Evolutionary conservation across 2,113 vertebrate species (phyloP).

Genomic region (Phodopus roborovskii): DNA sequence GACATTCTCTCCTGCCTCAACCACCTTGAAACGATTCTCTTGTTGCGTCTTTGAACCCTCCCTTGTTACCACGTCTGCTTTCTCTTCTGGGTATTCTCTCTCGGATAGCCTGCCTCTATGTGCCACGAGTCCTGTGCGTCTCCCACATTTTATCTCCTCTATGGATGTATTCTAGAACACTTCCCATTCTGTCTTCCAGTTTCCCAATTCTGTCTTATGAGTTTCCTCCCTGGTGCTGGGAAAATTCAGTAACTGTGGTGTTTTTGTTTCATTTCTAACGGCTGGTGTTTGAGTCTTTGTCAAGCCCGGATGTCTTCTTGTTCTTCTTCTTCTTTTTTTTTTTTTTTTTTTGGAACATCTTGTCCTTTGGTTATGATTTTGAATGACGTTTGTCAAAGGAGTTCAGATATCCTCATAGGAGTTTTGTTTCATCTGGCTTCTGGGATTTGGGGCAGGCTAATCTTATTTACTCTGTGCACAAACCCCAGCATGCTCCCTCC

Average conservation of each 20-base stretch:
- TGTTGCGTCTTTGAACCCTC: background rate
- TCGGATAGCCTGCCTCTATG: rapidly evolving
- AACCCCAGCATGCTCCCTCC: background rate
- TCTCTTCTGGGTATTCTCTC: background rate
- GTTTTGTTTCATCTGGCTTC: background rate
- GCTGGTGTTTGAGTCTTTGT: background rate
- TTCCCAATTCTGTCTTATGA: background rate
- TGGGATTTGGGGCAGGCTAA: rapidly evolving
- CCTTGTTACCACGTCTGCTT: too few relatives aligned
- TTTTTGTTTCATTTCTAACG: background rate
- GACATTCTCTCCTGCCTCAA: background rate
- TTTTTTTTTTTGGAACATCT: background rate
- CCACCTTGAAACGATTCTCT: background rate
- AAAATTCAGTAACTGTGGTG: background rate
- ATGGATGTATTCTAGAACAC: background rate
- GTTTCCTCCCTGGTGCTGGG: background rate
- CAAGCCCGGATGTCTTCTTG: background rate
- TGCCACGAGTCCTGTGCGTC: rapidly evolving
- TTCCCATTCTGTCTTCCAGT: background rate
- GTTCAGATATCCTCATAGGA: rapidly evolving
- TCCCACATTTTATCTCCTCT: rapidly evolving
- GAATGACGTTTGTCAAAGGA: background rate
- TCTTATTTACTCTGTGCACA: rapidly evolving
- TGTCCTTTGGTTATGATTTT: background rate
- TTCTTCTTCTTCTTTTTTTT: too few relatives aligned